Evolutionary conservation across 2,797 vertebrate genomes (phyloP), one percentile per base, ranked within the genome.

Genomic region (Galago senegalensis): DNA sequence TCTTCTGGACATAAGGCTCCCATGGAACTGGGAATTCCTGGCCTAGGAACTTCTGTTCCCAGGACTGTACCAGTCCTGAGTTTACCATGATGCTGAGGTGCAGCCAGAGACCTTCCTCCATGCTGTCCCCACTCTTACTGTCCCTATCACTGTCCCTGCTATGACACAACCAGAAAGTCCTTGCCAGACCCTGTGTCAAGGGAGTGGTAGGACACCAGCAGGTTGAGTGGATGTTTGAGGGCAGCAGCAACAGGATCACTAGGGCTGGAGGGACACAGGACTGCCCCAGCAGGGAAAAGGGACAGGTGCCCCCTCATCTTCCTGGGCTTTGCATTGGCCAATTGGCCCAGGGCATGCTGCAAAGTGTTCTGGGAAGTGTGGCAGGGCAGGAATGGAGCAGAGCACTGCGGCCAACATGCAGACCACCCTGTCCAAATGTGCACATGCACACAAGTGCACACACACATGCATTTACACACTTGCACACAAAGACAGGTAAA

Each of bases 11-110:
- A 11, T 6, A 20, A 79, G 31, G 76, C 31, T 56, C 20, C 20
- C 76, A 14, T 11, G 11, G 12, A 56, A 23, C 31, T 16, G 0
- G 13, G 5, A 37, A 37, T 43, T 43, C 70, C 37, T 0, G 0
- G 10, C 76, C 20, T 17, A 4, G 49, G 31, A 12, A 11, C 49
- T 2, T 56, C 75, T 49, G 7, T 23, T 56, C 75, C 31, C 75
- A 56, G 49, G 20, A 34, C 75, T 31, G 7, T 14, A 1, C 63
- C 31, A 14, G 63, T 29, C 63, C 63, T 31, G 29, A 31, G 63
- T 31, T 65, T 65, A 29, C 63, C 63, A 65, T 0, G 29, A 31
- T 2, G 29, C 49, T 7, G 31, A 49, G 75, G 11, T n/a, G 10
- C 49, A 56, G 75, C 75, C 49, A 56, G 46, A 53, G 49, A 77